Base-by-base conservation (phyloP, 2,888 invertebrate species). In the Dioctria linearis region DNA sequence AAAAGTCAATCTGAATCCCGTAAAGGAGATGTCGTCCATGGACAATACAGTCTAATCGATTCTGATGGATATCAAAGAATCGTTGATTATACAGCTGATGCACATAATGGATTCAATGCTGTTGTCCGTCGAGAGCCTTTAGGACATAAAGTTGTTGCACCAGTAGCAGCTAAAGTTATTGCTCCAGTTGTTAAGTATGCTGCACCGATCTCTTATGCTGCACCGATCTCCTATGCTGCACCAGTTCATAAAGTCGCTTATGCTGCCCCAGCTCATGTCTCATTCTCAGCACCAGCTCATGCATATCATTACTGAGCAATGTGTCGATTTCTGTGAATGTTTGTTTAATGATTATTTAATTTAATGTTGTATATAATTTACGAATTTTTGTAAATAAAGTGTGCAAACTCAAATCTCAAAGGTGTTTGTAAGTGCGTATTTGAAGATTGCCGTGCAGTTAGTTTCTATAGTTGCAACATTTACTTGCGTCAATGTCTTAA, bases 101-200 rank as follows among this genome's bases (percentile, higher is more conserved):
- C 89, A 42, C 90, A 90, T 83, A 90, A 90, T 82, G 91, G 91
- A 75, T 91, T 91, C 87, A 91, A 91, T 85, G 91, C 91, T 42
- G 88, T 91, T 51, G 91, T 91, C 4, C 89, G 89, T 82, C 91
- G 90, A 81, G 91, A 91, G 84, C 90, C 90, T 0, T 86, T 88
- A 39, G 88, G 87, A 3, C 88, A 88, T 0, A 87, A 88, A 84
- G 86, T 88, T 8, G 82, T 87, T 67, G 87, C 88, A 11, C 88
- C 88, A 8, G 82, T 88, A 54, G 87, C 86, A 82, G 83, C 87
- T 4, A 78, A 80, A 42, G 85, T 80, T 46, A 76, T 83, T 61
- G 84, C 84, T 51, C 84, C 84, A 81, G 85, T 84, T 71, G 84
- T 83, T 79, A 51, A 75, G 6, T 79, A 79, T 49, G 79, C 71